Conservation (phyloP, 2,797 vertebrate genomes). For the Chrosomus eos region DNA sequence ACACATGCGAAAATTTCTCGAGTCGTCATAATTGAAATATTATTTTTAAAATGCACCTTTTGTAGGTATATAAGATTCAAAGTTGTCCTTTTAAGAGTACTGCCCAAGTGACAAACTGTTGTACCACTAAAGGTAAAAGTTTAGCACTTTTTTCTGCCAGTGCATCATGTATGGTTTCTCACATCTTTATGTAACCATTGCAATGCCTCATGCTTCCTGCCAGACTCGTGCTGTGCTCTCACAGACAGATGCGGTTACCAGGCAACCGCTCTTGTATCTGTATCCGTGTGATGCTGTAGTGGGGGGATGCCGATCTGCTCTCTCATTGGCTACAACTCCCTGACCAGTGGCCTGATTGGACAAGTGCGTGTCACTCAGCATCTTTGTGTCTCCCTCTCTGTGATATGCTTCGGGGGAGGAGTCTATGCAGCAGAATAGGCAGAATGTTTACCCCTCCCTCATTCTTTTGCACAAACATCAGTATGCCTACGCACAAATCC, state of each 20-base stretch:
- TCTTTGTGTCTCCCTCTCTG: slow-evolving; percentile 76
- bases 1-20: not conserved
- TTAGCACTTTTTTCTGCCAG: not conserved
- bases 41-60: not conserved
- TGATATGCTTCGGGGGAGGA: slow-evolving; percentile 49
- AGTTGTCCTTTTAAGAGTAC: not conserved
- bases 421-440: slow-evolving; percentile 60
- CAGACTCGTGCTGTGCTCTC: slow-evolving; percentile 31
- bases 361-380: slow-evolving; percentile 75
- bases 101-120: not conserved
- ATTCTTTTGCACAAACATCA: slow-evolving; percentile 41
- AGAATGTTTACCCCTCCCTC: slow-evolving; percentile 40
- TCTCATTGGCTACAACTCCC: slow-evolving; percentile 45
- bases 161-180: slow-evolving; percentile 8
- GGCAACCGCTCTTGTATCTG: slow-evolving; percentile 51
- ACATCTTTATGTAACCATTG: slow-evolving; percentile 38
- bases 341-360: slow-evolving; percentile 36
- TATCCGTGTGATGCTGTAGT: slow-evolving; percentile 17
- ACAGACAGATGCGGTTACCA: slow-evolving; percentile 58
- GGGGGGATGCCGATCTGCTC: slow-evolving; percentile 33
- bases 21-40: not conserved
- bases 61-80: not conserved
- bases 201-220: slow-evolving; percentile 19
- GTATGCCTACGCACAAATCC: slow-evolving; percentile 49
- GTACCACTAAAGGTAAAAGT: not conserved